phyloP scores from a whole-genome alignment of 2,797 vertebrate species.

The Muscicapa striata region DNA sequence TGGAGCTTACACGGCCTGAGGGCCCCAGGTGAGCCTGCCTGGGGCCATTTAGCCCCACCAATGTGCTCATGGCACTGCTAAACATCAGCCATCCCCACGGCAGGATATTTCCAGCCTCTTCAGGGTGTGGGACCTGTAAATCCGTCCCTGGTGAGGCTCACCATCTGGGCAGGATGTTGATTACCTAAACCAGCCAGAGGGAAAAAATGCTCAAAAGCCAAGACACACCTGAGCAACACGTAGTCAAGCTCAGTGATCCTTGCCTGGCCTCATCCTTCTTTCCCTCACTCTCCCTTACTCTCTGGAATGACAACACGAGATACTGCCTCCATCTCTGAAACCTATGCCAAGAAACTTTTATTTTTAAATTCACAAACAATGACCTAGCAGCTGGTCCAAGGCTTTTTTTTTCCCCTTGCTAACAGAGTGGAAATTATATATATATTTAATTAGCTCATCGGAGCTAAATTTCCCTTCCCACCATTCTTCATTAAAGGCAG shows the following conservation, averaged over 20 bases:
- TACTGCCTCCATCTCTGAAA: slow-evolving; percentile 48
- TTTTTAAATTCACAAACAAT: slow-evolving; percentile 79
- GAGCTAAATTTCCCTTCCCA: slow-evolving; percentile 69
- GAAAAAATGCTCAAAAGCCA: slow-evolving; percentile 37
- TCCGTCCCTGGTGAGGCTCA: not conserved
- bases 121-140: not conserved
- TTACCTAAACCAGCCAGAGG: slow-evolving; percentile 49
- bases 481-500: slow-evolving; percentile 60
- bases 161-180: not conserved
- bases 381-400: slow-evolving; percentile 65
- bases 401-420: slow-evolving; percentile 1
- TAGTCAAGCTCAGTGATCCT: slow-evolving; percentile 3
- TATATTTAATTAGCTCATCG: slow-evolving; percentile 73
- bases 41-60: not conserved
- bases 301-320: not conserved
- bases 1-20: not conserved
- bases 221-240: slow-evolving; percentile 50
- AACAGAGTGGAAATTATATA: slow-evolving; percentile 67
- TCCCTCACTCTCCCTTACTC: not conserved
- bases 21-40: not conserved
- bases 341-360: slow-evolving; percentile 73
- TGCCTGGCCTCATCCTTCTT: slow-evolving; percentile 9
- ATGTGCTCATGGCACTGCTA: not conserved
- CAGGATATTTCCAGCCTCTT: not conserved
- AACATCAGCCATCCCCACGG: not conserved